Conservation (phyloP, 2,888 invertebrate species). For the Drosophila recens region DNA sequence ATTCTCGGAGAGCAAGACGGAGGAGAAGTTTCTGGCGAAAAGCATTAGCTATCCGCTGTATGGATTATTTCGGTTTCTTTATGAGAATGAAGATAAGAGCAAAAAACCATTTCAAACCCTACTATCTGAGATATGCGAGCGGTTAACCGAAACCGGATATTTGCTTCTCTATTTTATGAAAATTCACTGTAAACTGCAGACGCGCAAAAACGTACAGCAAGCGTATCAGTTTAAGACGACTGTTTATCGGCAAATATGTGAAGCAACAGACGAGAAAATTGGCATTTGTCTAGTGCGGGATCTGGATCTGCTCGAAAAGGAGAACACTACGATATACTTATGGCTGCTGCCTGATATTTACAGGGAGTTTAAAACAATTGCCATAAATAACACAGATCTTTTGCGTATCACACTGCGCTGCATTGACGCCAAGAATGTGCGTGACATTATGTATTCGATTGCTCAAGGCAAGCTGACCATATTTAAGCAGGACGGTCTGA, state of each 20-base stretch:
- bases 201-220: conserved; percentile 86
- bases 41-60: conserved; percentile 94
- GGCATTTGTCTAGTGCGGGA: conserved; percentile 87
- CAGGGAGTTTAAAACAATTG: conserved; percentile 94
- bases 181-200: conserved; percentile 88
- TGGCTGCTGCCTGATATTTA: conserved; percentile 97
- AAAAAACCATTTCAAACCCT: conserved; percentile 92
- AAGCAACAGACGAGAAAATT: conserved; percentile 88
- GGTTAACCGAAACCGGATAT: conserved; percentile 92
- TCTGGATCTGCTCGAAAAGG: conserved; percentile 94
- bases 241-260: conserved; percentile 95
- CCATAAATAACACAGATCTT: conserved; percentile 94
- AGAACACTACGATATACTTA: conserved; percentile 94
- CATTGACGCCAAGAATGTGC: conserved; percentile 95
- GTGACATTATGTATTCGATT: conserved; percentile 95
- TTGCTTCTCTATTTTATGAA: conserved; percentile 95
- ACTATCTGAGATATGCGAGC: conserved; percentile 91
- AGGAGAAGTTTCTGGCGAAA: conserved; percentile 88
- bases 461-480: conserved; percentile 94
- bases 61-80: conserved; percentile 93
- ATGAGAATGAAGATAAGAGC: conserved; percentile 90
- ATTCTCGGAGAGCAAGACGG: conserved; percentile 87
- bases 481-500: conserved; percentile 91
- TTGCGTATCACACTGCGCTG: conserved; percentile 95
- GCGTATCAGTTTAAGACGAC: conserved; percentile 91